Evolutionary conservation across 2,888 invertebrate species (phyloP), one percentile per base, ranked within the genome.

Genomic region (Selenia dentaria): DNA sequence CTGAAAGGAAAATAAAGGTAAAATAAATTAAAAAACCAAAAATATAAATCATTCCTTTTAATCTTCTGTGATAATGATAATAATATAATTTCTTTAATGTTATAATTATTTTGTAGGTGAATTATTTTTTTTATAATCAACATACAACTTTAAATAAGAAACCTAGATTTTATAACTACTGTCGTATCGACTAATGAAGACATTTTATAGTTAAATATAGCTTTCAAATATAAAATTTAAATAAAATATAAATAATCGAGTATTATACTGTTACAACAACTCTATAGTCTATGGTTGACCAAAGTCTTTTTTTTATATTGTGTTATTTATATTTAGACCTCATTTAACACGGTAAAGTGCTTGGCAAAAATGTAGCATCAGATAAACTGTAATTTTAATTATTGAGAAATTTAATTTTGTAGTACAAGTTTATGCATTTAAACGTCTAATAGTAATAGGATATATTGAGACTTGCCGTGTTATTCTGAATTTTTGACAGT

Each of bases 201-300:
- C 62, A 60, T 54, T 66, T 46, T 72, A 41, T 38, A 67, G 71
- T 79, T 82, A 83, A 79, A 79, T 79, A 79, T 71, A 75, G 8
- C 72, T 74, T 73, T 75, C 68, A 51, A 75, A 74, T 78, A 83
- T 81, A 83, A 74, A 64, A 67, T 74, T 84, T 76, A 86, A 86
- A 86, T 84, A 85, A 87, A 85, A 86, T 82, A 87, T 86, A 88
- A 89, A 88, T 84, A 87, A 85, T 83, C 83, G 88, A 89, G 89
- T 89, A 89, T 89, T 89, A 52, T 37, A 84, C 74, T 74, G 85
- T 87, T 85, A 79, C 84, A 87, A 86, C 86, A 86, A 85, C 77
- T 75, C 70, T 76, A 74, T 59, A 70, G 64, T 70, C 84, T 74
- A 80, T 79, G 86, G 85, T 85, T 81, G 66, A 86, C 85, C 86